Conservation (phyloP, 1,140 invertebrate genomes). For the Papilio polytes region DNA sequence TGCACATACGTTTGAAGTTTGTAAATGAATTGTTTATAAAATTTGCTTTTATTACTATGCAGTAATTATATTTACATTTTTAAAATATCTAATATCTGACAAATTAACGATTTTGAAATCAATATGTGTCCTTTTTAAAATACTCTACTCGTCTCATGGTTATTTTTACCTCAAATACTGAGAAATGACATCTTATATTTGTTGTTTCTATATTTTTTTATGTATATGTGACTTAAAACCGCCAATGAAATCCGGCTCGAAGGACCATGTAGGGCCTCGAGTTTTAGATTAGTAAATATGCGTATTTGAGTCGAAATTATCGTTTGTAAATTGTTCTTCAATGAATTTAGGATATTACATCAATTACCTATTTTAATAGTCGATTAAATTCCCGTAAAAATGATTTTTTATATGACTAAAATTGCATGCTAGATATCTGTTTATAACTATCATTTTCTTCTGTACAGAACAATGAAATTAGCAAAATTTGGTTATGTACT, state of each 20-base stretch:
- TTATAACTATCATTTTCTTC: too few relatives aligned
- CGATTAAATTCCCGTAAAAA: not conserved
- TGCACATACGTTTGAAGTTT: not conserved
- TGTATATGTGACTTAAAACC: not conserved
- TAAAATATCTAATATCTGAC: not conserved
- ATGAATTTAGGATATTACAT: not conserved
- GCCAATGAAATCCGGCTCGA: not conserved
- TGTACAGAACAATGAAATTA: too few relatives aligned
- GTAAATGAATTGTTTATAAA: not conserved
- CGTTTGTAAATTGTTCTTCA: not conserved
- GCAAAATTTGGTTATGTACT: too few relatives aligned
- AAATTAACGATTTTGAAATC: not conserved
- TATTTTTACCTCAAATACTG: not conserved
- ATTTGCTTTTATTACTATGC: not conserved
- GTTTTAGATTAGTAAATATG: not conserved
- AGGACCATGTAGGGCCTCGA: not conserved
- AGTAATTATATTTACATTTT: not conserved
- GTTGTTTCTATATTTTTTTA: not conserved
- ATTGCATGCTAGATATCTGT: not conserved
- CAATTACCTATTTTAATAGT: not conserved
- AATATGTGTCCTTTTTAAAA: not conserved
- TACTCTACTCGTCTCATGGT: not conserved
- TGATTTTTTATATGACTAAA: not conserved
- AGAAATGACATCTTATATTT: not conserved
- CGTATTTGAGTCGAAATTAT: not conserved